phyloP scores from a whole-genome alignment of 2,113 vertebrate species.

The Spheniscus mendiculus region DNA sequence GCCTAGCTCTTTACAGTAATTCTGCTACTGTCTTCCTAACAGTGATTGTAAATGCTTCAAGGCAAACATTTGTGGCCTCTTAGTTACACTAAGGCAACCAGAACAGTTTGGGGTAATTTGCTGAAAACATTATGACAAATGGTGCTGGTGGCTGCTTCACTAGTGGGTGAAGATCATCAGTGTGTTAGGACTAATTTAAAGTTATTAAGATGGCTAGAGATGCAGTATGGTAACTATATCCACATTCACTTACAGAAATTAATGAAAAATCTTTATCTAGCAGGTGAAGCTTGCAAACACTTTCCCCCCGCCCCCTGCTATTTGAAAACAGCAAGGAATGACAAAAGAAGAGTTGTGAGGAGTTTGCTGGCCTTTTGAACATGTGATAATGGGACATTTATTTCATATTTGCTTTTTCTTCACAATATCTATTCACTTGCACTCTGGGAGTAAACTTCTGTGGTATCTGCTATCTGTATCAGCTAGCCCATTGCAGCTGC shows the following conservation, averaged over 20 bases:
- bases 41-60: neutral
- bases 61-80: neutral
- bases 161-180: neutral
- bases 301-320: neutral
- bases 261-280: neutral
- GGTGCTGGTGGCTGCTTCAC: neutral
- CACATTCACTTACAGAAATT: neutral
- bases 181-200: neutral
- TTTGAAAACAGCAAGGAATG: neutral
- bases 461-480: neutral
- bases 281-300: neutral
- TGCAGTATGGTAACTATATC: neutral
- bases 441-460: neutral
- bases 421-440: neutral
- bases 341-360: neutral
- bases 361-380: neutral
- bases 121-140: neutral
- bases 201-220: neutral
- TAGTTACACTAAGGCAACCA: neutral
- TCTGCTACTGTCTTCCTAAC: neutral
- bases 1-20: neutral
- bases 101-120: neutral
- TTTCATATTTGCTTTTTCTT: neutral
- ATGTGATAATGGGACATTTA: neutral
- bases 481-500: neutral